Base-by-base conservation (phyloP, 1,140 invertebrate genomes). In the Drosophila sp. region DNA sequence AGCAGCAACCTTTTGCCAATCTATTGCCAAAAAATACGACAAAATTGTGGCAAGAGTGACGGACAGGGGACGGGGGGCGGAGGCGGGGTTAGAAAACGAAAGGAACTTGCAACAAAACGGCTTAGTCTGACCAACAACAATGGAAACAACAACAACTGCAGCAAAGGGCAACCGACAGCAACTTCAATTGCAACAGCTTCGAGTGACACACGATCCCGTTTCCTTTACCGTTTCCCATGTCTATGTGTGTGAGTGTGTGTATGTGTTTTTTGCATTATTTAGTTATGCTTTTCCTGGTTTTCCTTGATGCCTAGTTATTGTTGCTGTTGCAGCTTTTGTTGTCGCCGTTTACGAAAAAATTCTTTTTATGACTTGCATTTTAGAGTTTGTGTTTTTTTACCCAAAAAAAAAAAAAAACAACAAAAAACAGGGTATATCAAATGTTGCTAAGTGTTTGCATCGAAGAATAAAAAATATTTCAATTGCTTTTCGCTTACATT, bases 261-360 rank as follows among this genome's bases (percentile, higher is more conserved):
- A 32, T 56, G 33, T 69, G 8, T n/a, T 69, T 47, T 66, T 44
- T 74, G 71, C 66, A 74, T 70, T 74, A 74, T 74, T 77, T 74
- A 77, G 57, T 66, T 66, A 50, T 50, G 44, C 44, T 50, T 50
- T 50, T 50, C 44, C 44, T 27, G 44, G 44, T 50, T 50, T 50
- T 50, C 44, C 44, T 50, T 50, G 23, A 50, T 27, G 23, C 44
- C 44, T 50, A 50, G 44, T 50, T 50, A 50, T 27, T 50, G 44
- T 50, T 47, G 44, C 17, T 40, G 32, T 60, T 47, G 44, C 5
- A 7, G 23, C 23, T 23, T 7, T 47, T 47, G 44, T 47, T 50
- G 44, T 27, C 27, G 61, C 23, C 66, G 62, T 73, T 62, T 61
- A 33, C 40, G 30, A 7, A 66, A 56, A 47, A 61, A 66, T 50